A percentile compares a stretch with the other conserved stretches of the same genome.
phyloP scores from a whole-genome alignment of 2,113 vertebrate species.

The Tyrannus savana region DNA sequence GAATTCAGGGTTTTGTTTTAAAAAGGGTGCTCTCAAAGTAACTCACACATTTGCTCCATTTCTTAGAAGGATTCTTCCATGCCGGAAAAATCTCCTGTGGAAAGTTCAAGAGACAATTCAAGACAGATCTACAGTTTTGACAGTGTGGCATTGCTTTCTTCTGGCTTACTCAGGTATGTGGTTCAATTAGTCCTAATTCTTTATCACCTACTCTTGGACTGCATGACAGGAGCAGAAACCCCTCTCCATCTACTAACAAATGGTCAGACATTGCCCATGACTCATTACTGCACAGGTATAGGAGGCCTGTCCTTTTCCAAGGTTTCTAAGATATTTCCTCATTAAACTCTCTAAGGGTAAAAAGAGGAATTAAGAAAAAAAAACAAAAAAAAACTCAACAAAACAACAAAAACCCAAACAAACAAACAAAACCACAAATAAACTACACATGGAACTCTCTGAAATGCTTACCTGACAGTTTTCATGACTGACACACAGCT shows the following conservation, averaged over 20 bases:
- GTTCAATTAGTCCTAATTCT: neutral
- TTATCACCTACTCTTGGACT: neutral
- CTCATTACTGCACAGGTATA: neutral
- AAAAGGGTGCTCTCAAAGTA: neutral
- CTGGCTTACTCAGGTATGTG: neutral
- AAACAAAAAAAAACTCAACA: too few species aligned
- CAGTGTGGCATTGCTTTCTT: neutral
- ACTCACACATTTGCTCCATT: neutral
- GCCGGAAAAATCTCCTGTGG: neutral
- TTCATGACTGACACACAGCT: neutral
- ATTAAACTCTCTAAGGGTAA: neutral
- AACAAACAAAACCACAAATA: too few species aligned
- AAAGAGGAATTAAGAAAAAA: too few species aligned
- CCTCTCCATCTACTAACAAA: neutral
- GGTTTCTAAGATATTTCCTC: neutral
- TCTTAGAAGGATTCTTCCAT: neutral
- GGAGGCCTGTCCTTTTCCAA: neutral
- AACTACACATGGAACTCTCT: neutral
- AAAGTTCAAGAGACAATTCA: neutral
- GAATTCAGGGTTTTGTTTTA: neutral
- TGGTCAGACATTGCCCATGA: neutral
- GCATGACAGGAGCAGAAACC: neutral
- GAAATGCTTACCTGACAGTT: neutral
- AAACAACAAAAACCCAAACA: too few species aligned
- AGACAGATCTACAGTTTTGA: neutral